Base-by-base conservation (phyloP, 2,888 invertebrate species). In the Polyommatus iphigenia region DNA sequence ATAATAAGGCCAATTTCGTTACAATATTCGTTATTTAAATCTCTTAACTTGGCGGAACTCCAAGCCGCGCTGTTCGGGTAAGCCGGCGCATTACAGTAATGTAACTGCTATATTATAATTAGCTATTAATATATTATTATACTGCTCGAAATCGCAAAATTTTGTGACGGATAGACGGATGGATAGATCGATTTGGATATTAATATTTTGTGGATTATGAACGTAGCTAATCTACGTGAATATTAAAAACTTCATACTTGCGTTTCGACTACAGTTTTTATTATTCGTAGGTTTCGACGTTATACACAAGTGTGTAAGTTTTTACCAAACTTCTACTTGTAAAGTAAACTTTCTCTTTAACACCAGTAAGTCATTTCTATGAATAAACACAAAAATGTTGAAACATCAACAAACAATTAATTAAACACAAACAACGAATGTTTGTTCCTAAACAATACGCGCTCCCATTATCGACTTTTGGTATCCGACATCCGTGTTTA, bases 1-100 rank as follows among this genome's bases (percentile, higher is more conserved):
- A 67, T 67, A 67, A 67, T 32, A 67, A 32, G 67, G 67, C 67
- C 67, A 67, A 32, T 67, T 67, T 29, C 29, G 67, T 67, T 67
- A 67, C 67, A 29, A 67, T 67, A 67, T 67, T 32, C 32, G 67
- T 67, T 67, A 67, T 67, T 67, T 67, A 67, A 67, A 67, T 29
- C 67, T 67, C 29, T 67, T 67, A 10, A 67, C 67, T 67, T 67
- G 67, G 67, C 67, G 29, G 29, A 29, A 13, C 29, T 29, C 67
- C 67, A 67, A 67, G 18, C 67, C 67, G 67, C 67, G 29, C 67
- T 62, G 13, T 13, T 62, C 24, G 10, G 67, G 67, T 67, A 67
- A 67, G 67, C 67, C 29, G 67, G 67, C 5, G 67, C 29, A 18
- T 67, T 29, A 67, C 67, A 67, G 32, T 32, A 67, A 67, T 67